Percentiles rank a stretch among this genome's conserved stretches.
Evolutionary conservation across 2,888 invertebrate species (phyloP).

Genomic region (Nomada lathburiana): DNA sequence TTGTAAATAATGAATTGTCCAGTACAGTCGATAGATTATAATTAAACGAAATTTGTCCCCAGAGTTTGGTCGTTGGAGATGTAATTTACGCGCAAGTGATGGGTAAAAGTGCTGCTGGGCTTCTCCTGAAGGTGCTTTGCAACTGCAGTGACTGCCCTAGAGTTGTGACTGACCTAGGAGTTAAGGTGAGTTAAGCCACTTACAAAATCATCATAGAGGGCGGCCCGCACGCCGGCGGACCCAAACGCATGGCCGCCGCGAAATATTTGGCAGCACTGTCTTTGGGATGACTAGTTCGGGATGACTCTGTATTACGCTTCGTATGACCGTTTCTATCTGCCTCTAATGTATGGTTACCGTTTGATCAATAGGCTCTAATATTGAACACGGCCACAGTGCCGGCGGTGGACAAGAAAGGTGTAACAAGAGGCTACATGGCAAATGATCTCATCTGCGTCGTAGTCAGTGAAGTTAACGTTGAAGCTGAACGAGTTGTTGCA

Average conservation of each 20-base stretch:
- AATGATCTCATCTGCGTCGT: conserved; percentile 95
- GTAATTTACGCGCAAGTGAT: conserved; percentile 92
- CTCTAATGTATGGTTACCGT: neutral
- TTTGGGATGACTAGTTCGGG: too few species aligned
- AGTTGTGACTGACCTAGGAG: conserved; percentile 94
- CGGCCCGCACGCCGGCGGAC: too few species aligned
- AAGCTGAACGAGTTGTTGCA: conserved; percentile 94
- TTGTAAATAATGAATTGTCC: neutral
- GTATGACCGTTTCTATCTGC: neutral
- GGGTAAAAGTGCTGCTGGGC: conserved; percentile 90
- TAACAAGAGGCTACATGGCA: conserved; percentile 91
- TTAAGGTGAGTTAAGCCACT: conserved; percentile 88
- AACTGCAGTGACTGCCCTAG: conserved; percentile 91
- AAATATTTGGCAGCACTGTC: too few species aligned
- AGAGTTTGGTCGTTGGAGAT: conserved; percentile 87
- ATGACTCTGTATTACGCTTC: too few species aligned
- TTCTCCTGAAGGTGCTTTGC: conserved; percentile 93
- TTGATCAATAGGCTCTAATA: conserved; percentile 79
- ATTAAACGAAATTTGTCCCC: conserved; percentile 41
- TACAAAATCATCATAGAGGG: neutral
- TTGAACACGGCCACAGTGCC: conserved; percentile 87
- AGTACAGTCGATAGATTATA: neutral
- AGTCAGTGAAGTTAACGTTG: conserved; percentile 93
- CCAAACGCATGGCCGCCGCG: too few species aligned
- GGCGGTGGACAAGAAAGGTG: conserved; percentile 92